Evolutionary conservation across 2,113 vertebrate genomes (phyloP), one percentile per base, ranked within the genome.

Genomic region (Oreochromis aureus): DNA sequence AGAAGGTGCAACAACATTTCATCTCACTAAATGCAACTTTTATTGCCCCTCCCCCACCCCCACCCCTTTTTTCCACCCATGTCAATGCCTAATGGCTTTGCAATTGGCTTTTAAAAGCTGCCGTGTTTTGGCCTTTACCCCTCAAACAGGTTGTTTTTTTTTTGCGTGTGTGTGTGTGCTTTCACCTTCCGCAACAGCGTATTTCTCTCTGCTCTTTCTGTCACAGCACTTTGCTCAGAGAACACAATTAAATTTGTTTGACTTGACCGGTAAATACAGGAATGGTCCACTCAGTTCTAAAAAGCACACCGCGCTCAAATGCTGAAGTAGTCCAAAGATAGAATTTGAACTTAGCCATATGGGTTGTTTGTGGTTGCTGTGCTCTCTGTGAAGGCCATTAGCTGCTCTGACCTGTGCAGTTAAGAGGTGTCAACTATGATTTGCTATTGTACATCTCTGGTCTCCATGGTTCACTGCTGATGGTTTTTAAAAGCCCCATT

Each of bases 51-150:
- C 5, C 51, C 18, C 51, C n/a, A 5, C 11, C 59, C 61, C 82
- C 34, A 63, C 61, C 58, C 4, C 36, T 80, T 80, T 83, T 89
- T 91, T 80, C 76, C 84, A 76, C 87, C 44, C 61, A 89, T 86
- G 71, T 89, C 87, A 89, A 51, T 83, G 89, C 80, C 71, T 94
- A 95, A 95, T 95, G 93, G 93, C 81, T 92, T 91, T 82, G 83
- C 92, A 90, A 94, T 92, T 95, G 94, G 87, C 80, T 95, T 93
- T 94, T 93, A 94, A 93, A 94, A 87, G 90, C 86, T 89, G 76
- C 85, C 55, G 18, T 90, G 86, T 83, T 91, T 55, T 83, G 58
- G 53, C 82, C 82, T 92, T 92, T 87, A 66, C 63, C 82, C 61
- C 36, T 58, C 51, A 44, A 39, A 24, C 12, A 4, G 30, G 48